Evolutionary conservation across 2,113 vertebrate species (phyloP), one percentile per base, ranked within the genome.

Genomic region (Stigmatopora nigra): DNA sequence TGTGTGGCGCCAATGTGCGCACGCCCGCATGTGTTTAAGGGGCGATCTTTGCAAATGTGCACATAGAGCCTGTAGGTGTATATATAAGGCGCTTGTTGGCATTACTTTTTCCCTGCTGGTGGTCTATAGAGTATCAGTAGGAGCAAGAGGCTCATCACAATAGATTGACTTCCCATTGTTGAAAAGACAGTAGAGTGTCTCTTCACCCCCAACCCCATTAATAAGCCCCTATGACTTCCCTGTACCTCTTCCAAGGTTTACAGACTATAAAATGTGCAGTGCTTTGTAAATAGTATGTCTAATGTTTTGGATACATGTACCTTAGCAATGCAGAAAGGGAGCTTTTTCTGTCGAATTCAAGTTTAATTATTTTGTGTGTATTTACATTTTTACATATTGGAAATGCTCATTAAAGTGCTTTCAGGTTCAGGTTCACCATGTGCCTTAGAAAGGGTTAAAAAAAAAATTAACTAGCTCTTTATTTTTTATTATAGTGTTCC

Each of bases 81-180:
- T 31, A 73, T 48, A 20, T 58, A 15, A 60, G 60, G 20, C 48
- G 63, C 44, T 66, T 45, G 60, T 70, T 76, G 65, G 74, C 72
- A 68, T 36, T 56, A 72, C 71, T 73, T 81, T 49, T 48, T 65
- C 75, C 46, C 79, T 56, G 69, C 79, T 68, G 70, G 75, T 67
- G 77, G 75, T 78, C 66, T 36, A 56, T 15, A 67, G 53, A 69
- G 71, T 53, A 31, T 58, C 60, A 70, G 47, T 35, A 65, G 64
- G 16, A 73, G 44, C 67, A 65, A 57, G 46, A 46, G 61, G 14
- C 73, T 69, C 53, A 73, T 71, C n/a, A 79, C 84, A 82, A 82
- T 75, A 69, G 80, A 84, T 78, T 78, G 70, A 38, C 70, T 67
- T 44, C 69, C 80, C 53, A 69, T 86, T 86, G 86, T 87, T 74